A percentile compares a stretch with the other conserved stretches of the same genome.
Conservation (phyloP, 53 echinoderm and acorn worm species). For the Patiria pectinifera region DNA sequence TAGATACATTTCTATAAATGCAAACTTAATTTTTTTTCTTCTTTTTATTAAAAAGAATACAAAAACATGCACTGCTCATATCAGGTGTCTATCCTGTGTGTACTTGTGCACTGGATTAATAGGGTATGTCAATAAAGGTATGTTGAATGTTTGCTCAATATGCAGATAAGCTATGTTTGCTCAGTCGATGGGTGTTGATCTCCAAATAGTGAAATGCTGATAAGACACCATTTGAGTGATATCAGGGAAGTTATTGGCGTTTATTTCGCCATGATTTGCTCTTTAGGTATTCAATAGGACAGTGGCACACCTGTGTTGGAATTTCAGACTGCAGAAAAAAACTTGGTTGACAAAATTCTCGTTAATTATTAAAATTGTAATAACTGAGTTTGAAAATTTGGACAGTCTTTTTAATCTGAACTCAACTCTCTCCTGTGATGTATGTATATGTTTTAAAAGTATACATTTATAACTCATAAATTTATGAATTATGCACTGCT, state of each 20-base stretch:
- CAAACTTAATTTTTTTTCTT: too few relatives aligned
- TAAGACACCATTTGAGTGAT: background rate
- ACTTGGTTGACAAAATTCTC: background rate
- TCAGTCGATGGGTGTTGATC: background rate
- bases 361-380: background rate
- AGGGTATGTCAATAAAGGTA: slow-evolving; percentile 23
- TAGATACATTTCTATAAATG: too few relatives aligned
- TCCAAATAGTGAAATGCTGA: background rate
- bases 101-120: background rate
- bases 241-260: background rate
- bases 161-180: slow-evolving; percentile 16
- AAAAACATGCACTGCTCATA: background rate
- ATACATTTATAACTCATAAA: too few relatives aligned
- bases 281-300: background rate
- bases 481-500: too few relatives aligned
- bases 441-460: too few relatives aligned
- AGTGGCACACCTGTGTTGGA: background rate
- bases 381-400: too few relatives aligned
- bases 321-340: background rate
- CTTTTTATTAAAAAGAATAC: too few relatives aligned
- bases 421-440: too few relatives aligned
- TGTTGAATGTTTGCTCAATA: slow-evolving; percentile 10
- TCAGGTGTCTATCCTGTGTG: background rate
- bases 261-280: background rate
- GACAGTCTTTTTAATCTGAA: too few relatives aligned